Conservation (phyloP, 2,113 vertebrate species). For the Acinonyx jubatus region DNA sequence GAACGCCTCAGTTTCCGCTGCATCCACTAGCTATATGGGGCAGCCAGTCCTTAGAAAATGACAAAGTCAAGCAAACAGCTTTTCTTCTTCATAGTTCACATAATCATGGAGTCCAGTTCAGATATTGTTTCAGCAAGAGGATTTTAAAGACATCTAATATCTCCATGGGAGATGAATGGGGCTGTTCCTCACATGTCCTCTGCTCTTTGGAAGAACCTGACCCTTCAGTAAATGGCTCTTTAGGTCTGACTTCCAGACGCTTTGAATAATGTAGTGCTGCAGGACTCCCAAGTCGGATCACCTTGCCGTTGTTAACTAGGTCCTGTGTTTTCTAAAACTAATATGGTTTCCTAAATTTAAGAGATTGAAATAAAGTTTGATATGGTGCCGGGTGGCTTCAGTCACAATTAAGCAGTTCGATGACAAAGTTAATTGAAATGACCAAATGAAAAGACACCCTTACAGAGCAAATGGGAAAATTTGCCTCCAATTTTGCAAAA, state of each 20-base stretch:
- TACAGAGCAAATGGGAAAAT: not conserved
- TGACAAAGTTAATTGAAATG: slow-evolving; percentile 65
- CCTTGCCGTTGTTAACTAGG: not conserved
- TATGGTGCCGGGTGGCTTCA: not conserved
- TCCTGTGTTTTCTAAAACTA: slow-evolving; percentile 12
- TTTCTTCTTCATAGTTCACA: slow-evolving; percentile 52
- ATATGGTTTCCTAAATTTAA: slow-evolving; percentile 33
- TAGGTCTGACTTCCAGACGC: slow-evolving; percentile 1
- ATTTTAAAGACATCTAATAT: slow-evolving; percentile 72
- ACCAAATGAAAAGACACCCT: slow-evolving; percentile 21
- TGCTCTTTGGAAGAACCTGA: slow-evolving; percentile 66
- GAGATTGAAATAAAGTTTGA: not conserved
- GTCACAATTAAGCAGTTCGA: slow-evolving; percentile 26
- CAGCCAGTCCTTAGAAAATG: slow-evolving; percentile 52
- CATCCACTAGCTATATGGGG: not conserved
- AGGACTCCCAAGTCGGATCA: not conserved
- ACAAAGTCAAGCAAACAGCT: slow-evolving; percentile 22
- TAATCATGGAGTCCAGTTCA: slow-evolving; percentile 65
- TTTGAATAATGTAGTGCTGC: slow-evolving; percentile 35
- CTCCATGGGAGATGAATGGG: slow-evolving; percentile 56
- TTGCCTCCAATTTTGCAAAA: not conserved
- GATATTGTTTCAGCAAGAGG: slow-evolving; percentile 67
- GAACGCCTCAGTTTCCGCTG: not conserved
- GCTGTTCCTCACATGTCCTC: slow-evolving; percentile 25
- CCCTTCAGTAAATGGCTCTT: slow-evolving; percentile 48